Conservation (phyloP, 2,797 vertebrate species). For the Peromyscus aztecus region DNA sequence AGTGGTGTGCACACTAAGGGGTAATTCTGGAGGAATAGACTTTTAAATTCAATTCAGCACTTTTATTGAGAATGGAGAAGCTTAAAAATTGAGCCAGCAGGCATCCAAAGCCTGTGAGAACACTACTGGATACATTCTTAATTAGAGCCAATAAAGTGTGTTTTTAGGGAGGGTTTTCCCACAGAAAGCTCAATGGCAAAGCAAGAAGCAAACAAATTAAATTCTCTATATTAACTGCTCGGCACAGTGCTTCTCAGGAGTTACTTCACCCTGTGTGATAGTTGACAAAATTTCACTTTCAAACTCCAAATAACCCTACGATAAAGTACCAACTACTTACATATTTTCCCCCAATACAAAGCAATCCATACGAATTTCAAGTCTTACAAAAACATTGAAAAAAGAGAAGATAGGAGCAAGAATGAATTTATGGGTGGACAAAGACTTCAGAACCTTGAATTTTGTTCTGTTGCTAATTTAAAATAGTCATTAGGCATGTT, state of each 20-base stretch:
- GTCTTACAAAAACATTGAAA: neutral
- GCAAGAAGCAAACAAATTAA: constrained; percentile 81
- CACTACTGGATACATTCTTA: constrained; percentile 84
- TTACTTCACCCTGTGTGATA: constrained; percentile 67
- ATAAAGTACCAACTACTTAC: constrained; percentile 59
- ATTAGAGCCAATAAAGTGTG: constrained; percentile 83
- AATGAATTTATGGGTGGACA: neutral
- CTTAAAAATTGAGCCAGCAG: constrained; percentile 80
- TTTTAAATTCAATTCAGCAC: constrained; percentile 83
- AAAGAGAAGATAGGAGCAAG: neutral
- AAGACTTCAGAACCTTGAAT: constrained; percentile 11
- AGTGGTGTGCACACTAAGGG: constrained; percentile 76
- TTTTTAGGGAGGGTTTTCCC: constrained; percentile 80
- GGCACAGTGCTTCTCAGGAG: constrained; percentile 70
- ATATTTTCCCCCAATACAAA: constrained; percentile 65
- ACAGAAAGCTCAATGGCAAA: constrained; percentile 77
- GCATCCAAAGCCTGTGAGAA: constrained; percentile 79
- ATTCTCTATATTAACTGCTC: constrained; percentile 78
- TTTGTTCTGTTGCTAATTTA: constrained; percentile 45
- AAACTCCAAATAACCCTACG: constrained; percentile 70
- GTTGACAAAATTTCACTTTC: constrained; percentile 76
- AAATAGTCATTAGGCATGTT: neutral
- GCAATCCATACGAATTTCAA: constrained; percentile 63
- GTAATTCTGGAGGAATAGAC: constrained; percentile 80
- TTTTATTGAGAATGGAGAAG: constrained; percentile 76